phyloP scores from a whole-genome alignment of 2,888 invertebrate genomes.

The Salpingus planirostris region DNA sequence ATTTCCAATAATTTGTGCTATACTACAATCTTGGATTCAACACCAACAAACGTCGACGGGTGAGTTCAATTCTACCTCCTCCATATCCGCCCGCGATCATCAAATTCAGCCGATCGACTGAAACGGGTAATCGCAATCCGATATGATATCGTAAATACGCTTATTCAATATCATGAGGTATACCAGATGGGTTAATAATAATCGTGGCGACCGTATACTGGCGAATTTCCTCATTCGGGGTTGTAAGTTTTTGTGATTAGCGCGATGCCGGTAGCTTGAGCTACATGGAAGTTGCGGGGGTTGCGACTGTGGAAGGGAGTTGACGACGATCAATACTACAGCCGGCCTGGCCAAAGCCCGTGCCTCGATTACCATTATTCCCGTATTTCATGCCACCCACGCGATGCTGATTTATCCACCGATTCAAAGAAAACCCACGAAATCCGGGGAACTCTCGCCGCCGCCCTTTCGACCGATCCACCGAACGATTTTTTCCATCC shows the following conservation, averaged over 20 bases:
- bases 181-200: too few species aligned
- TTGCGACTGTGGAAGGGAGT: constrained; percentile 31
- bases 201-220: too few species aligned
- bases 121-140: too few species aligned
- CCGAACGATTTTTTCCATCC: too few species aligned
- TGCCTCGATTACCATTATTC: constrained; percentile 23
- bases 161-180: too few species aligned
- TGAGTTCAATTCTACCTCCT: constrained; percentile 14
- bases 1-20: constrained; percentile 24
- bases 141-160: too few species aligned
- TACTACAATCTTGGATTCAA: constrained; percentile 21
- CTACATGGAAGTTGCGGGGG: constrained; percentile 17
- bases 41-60: constrained; percentile 22
- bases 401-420: constrained; percentile 12
- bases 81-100: too few species aligned
- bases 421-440: too few species aligned
- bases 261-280: constrained; percentile 20
- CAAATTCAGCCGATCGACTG: too few species aligned
- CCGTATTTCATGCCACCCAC: constrained; percentile 16
- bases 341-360: constrained; percentile 36
- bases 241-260: constrained; percentile 20
- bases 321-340: constrained; percentile 38
- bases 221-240: too few species aligned
- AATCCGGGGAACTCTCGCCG: too few species aligned
- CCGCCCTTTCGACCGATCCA: too few species aligned